Evolutionary conservation across 2,113 vertebrate species (phyloP).

Genomic region (Oophaga pumilio): DNA sequence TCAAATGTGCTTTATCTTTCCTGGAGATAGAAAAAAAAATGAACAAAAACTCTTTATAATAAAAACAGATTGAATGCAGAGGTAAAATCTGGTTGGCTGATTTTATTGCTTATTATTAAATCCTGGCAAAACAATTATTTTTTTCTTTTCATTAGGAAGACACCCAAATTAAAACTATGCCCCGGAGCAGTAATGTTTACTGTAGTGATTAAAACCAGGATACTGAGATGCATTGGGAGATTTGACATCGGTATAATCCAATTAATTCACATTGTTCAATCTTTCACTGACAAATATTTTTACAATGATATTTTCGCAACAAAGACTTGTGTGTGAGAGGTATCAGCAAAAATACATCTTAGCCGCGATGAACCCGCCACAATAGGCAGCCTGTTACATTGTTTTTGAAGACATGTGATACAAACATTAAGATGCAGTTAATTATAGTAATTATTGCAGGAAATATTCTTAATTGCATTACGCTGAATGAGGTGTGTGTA

Average conservation of each 20-base stretch:
- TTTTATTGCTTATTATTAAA: slow-evolving; percentile 99
- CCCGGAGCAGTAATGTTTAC: slow-evolving; percentile 88
- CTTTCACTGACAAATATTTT: slow-evolving; percentile 84
- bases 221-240: slow-evolving; percentile 93
- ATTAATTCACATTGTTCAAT: slow-evolving; percentile 98
- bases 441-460: slow-evolving; percentile 81
- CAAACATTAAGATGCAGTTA: slow-evolving; percentile 76
- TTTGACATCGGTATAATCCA: slow-evolving; percentile 96
- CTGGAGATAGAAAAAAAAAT: slow-evolving; percentile 80
- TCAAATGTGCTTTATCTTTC: slow-evolving; percentile 83
- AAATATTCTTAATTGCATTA: slow-evolving; percentile 81
- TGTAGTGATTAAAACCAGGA: slow-evolving; percentile 98
- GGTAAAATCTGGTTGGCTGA: slow-evolving; percentile 93
- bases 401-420: slow-evolving; percentile 71
- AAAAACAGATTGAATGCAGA: slow-evolving; percentile 86
- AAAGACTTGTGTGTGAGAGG: slow-evolving; percentile 75
- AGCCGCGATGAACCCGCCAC: slow-evolving; percentile 72
- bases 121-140: slow-evolving; percentile 95
- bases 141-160: slow-evolving; percentile 92
- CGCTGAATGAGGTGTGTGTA: slow-evolving; percentile 67
- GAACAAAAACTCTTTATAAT: slow-evolving; percentile 87
- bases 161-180: slow-evolving; percentile 96
- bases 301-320: slow-evolving; percentile 84
- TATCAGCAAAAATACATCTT: slow-evolving; percentile 76
- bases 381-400: slow-evolving; percentile 67